phyloP scores from a whole-genome alignment of 2,888 invertebrate species.

The Sinotaia quadrata region DNA sequence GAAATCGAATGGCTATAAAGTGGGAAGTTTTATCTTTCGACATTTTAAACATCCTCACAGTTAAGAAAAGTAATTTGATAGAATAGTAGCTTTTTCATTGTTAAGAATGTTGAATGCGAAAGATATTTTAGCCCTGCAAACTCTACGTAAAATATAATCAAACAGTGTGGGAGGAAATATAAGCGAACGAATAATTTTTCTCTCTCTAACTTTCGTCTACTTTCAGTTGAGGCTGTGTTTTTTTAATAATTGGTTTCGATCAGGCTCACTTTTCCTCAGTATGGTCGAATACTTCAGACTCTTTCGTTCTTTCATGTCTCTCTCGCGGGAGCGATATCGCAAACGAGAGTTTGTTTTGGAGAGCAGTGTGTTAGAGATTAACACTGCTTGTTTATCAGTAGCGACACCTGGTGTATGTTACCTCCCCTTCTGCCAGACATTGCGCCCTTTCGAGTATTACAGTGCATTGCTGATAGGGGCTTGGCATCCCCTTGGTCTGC shows the following conservation, averaged over 20 bases:
- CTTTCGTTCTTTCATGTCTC: slow-evolving; percentile 22
- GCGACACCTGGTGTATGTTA: slow-evolving; percentile 25
- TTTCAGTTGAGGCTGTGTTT: too few relatives aligned
- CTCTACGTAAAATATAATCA: too few relatives aligned
- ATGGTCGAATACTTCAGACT: not conserved
- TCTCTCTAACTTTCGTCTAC: too few relatives aligned
- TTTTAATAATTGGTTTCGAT: slow-evolving; percentile 14
- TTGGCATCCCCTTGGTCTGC: slow-evolving; percentile 23
- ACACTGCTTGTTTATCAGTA: slow-evolving; percentile 22
- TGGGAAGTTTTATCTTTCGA: too few relatives aligned
- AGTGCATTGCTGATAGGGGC: slow-evolving; percentile 16
- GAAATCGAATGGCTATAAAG: too few relatives aligned
- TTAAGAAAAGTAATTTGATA: too few relatives aligned
- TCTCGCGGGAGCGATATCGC: slow-evolving; percentile 21
- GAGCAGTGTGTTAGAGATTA: slow-evolving; percentile 26
- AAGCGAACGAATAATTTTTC: too few relatives aligned
- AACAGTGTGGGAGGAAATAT: too few relatives aligned
- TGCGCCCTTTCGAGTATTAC: slow-evolving; percentile 10
- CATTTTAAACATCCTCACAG: too few relatives aligned
- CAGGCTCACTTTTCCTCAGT: slow-evolving; percentile 3
- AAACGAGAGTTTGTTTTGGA: slow-evolving; percentile 25
- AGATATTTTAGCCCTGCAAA: too few relatives aligned
- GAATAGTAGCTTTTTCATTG: too few relatives aligned
- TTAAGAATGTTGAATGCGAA: too few relatives aligned
- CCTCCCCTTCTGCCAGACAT: not conserved